Base-by-base conservation (phyloP, 2,888 invertebrate genomes). In the Hydrotaea cyrtoneurina region DNA sequence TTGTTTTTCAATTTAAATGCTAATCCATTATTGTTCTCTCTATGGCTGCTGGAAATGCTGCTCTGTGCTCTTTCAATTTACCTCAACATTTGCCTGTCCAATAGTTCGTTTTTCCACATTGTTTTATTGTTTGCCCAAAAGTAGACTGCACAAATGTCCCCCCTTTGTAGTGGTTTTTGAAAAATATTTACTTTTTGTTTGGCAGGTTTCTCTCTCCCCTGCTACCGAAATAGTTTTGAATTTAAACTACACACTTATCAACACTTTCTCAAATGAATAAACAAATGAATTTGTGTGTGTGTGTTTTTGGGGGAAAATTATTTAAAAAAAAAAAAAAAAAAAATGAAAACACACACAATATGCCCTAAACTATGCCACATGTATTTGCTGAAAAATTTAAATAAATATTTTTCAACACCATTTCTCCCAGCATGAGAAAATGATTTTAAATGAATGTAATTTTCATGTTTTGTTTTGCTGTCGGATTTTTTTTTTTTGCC, bases 321-420 rank as follows among this genome's bases (percentile, higher is more conserved):
- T 59, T 10, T 11, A 59, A 21, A 59, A 59, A 26, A 43, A 43
- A 39, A 39, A 13, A 39, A 3, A 39, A 11, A 39, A 8, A 39
- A 4, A 39, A 39, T 7, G 7, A 31, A 2, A 39, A 39, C 39
- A 39, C 39, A 39, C 39, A 39, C 13, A 31, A 13, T 39, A 39
- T 39, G 39, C 13, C 80, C 66, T 62, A 78, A 85, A 85, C 79
- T 85, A 80, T 85, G 82, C 79, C 85, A 75, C 85, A 85, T 82
- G 74, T 82, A 80, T 85, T 82, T 82, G 53, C 23, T 50, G 62
- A 13, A 77, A 69, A 74, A 74, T 62, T 31, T 62, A n/a, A 31
- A 15, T 1, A 62, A 62, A 62, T 31, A 62, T 26, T 62, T 62
- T 62, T 62, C 17, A 31, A 62, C 39, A 39, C 8, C n/a, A 39